Base-by-base conservation (phyloP, 1,140 invertebrate genomes). In the Popillia japonica region DNA sequence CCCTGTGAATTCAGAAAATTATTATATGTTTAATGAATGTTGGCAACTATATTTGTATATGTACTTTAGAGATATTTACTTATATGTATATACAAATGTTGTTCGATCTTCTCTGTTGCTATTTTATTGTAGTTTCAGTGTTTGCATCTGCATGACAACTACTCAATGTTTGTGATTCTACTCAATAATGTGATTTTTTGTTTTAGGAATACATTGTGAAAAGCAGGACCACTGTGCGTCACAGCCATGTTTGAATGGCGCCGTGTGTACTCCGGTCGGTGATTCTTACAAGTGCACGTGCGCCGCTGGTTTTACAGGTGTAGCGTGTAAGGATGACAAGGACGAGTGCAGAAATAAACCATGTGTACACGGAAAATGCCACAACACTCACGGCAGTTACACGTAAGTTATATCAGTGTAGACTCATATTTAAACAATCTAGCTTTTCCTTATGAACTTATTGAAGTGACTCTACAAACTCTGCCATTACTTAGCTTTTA, bases 321-420 rank as follows among this genome's bases (percentile, higher is more conserved):
- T 89, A 40, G 93, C 93, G 74, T 99, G 97, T 87, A 92, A 92
- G 72, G 93, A 95, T 77, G 96, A 99, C 88, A 94, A 98, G 59
- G 91, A 96, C 86, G 97, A 99, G 87, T 99, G 97, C 86, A 86
- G 88, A 75, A 89, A 89, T 55, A 90, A 93, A 72, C 93, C 94
- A 4, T 96, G 96, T 88, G 89, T 91, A 82, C 92, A 96, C 81
- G 92, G 93, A 74, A 88, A 88, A 76, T 97, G 96, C 86, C 90
- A 92, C 83, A 97, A 97, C 87, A 96, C 94, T 75, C 94, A 96
- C 84, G 96, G 96, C 81, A 96, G 94, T 61, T 97, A 97, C 88
- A 94, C 94, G 92, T 96, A 90, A 94, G 93, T 92, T 34, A 74
- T 23, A 23, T 74, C 27, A 34, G 27, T 34, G 27, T 34, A 34